These are phyloP conservation scores for Zeus faber DNA, from an alignment of 2,113 vertebrate species.

Conservation along the genomic window DNA sequence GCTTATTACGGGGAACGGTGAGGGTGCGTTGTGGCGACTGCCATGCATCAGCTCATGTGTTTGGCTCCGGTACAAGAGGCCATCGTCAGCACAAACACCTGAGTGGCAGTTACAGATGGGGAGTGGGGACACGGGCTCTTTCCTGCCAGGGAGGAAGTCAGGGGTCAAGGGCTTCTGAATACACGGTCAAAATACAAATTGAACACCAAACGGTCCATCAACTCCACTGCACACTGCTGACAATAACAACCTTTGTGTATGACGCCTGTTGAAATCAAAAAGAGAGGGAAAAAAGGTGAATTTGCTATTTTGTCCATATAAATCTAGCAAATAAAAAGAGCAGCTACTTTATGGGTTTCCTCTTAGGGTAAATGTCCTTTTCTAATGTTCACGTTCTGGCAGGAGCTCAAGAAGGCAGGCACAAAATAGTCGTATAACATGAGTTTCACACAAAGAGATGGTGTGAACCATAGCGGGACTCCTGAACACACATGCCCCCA, in stretches of 20 bases:
- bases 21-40: slow-evolving; percentile 27
- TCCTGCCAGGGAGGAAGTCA: slow-evolving; percentile 64
- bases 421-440: slow-evolving; percentile 30
- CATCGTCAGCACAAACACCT: slow-evolving; percentile 53
- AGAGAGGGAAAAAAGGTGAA: no score
- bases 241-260: no score
- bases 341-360: no score
- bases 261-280: no score
- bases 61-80: slow-evolving; percentile 37
- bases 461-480: slow-evolving; percentile 50
- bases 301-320: no score
- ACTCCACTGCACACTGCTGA: slow-evolving; percentile 21
- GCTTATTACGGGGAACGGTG: slow-evolving; percentile 36
- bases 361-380: no score
- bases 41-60: slow-evolving; percentile 30
- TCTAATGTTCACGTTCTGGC: slow-evolving; percentile 26
- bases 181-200: no score
- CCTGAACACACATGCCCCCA: slow-evolving; percentile 16
- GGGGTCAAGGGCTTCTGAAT: slow-evolving; percentile 60
- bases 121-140: slow-evolving; percentile 46
- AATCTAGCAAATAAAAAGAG: no score
- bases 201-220: slow-evolving; percentile 50
- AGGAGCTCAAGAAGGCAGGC: slow-evolving; percentile 27
- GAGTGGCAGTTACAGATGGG: slow-evolving; percentile 41
- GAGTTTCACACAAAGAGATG: slow-evolving; percentile 48